Evolutionary conservation across 2,888 invertebrate genomes (phyloP).

Genomic region (Cloeon dipterum): DNA sequence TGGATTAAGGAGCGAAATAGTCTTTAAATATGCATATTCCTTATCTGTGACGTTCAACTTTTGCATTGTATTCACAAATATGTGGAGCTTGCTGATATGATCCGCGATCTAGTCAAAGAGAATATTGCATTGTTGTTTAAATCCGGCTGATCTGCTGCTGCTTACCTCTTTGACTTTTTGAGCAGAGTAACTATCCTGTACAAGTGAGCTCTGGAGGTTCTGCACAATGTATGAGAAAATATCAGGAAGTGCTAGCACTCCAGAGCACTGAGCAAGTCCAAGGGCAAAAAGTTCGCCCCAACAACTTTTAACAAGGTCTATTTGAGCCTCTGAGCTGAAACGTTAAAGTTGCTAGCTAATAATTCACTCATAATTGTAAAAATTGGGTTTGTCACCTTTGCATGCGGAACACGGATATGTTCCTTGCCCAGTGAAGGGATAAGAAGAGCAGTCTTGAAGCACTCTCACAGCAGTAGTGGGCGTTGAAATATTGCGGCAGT

Average conservation of each 20-base stretch:
- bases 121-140: too few species aligned
- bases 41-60: slow-evolving; percentile 52
- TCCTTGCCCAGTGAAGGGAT: slow-evolving; percentile 72
- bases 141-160: too few species aligned
- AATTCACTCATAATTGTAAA: too few species aligned
- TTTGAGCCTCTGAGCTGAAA: slow-evolving; percentile 58
- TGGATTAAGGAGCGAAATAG: slow-evolving; percentile 60
- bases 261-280: slow-evolving; percentile 69
- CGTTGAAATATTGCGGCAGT: slow-evolving; percentile 70
- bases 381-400: slow-evolving; percentile 38
- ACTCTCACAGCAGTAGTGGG: slow-evolving; percentile 89
- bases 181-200: slow-evolving; percentile 53
- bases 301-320: slow-evolving; percentile 57
- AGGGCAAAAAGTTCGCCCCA: slow-evolving; percentile 87
- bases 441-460: slow-evolving; percentile 79
- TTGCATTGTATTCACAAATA: slow-evolving; percentile 52
- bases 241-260: slow-evolving; percentile 49
- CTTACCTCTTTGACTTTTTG: slow-evolving; percentile 37
- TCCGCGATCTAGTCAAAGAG: slow-evolving; percentile 34
- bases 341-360: too few species aligned
- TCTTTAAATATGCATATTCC: slow-evolving; percentile 73
- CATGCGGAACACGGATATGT: slow-evolving; percentile 57
- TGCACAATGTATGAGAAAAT: slow-evolving; percentile 63
- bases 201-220: slow-evolving; percentile 51
- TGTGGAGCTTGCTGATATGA: slow-evolving; percentile 60